Evolutionary conservation across 2,113 vertebrate species (phyloP).

Genomic region (Myocastor coypus): DNA sequence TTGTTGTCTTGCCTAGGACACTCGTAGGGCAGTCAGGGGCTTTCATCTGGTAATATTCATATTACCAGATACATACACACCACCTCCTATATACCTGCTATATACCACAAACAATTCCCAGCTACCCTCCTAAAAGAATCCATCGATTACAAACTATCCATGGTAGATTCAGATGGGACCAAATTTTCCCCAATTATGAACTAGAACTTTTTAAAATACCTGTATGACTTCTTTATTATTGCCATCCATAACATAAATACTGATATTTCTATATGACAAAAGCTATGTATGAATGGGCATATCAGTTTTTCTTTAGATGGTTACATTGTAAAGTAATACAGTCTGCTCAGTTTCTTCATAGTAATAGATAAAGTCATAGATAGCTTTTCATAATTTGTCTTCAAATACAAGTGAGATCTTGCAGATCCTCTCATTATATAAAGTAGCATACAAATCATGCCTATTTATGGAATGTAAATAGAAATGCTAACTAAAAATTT

Average conservation of each 20-base stretch:
- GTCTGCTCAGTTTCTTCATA: neutral
- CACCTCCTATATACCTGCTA: too few species aligned
- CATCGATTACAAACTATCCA: neutral
- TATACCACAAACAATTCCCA: neutral
- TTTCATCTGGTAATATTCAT: neutral
- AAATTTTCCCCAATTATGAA: neutral
- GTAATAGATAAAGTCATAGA: neutral
- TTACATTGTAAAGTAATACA: neutral
- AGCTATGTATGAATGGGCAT: neutral
- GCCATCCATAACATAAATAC: neutral
- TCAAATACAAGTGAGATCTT: neutral
- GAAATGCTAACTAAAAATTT: neutral
- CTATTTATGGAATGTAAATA: constrained; percentile 12
- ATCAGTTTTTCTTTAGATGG: neutral
- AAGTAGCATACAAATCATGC: neutral
- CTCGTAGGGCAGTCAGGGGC: neutral
- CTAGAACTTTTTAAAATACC: neutral
- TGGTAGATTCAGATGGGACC: fast-evolving
- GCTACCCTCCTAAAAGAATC: neutral
- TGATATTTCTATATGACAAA: neutral
- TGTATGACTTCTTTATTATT: neutral
- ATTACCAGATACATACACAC: too few species aligned
- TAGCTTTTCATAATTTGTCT: neutral
- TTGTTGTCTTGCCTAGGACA: neutral
- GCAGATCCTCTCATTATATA: constrained; percentile 20